Evolutionary conservation across 2,888 invertebrate genomes (phyloP), one percentile per base, ranked within the genome.

Genomic region (Sphecodes monilicornis): DNA sequence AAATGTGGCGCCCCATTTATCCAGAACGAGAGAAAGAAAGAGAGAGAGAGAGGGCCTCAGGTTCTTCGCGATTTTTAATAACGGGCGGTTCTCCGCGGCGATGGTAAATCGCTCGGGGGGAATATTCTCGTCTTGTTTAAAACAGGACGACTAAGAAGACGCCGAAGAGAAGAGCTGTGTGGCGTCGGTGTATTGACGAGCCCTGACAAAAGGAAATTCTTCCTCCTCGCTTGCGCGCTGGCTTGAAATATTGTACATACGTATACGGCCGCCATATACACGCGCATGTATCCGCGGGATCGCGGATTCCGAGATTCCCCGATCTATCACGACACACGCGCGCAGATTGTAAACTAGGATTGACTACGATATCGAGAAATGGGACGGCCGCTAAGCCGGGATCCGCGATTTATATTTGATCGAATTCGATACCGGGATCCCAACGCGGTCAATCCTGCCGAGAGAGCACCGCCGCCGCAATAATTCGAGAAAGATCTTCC

Each of bases 381-480:
- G 78, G 86, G 82, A 86, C 75, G 82, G 80, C 41, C 74, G 80
- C 82, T 88, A 89, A 90, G 90, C 86, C 73, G 73, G 84, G 89
- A 80, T 84, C 80, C 89, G 78, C 88, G 89, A 90, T 90, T 89
- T 90, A 90, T 90, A 90, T 90, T 90, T 90, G 88, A 90, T 90
- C 90, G 90, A 84, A 82, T 83, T 86, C 74, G 80, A 85, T 81
- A 82, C 73, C 64, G 70, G 69, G 78, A 81, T 88, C 74, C 83
- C 64, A 79, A 81, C 57, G 78, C 89, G 89, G 85, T 89, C 89
- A 90, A 87, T 87, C 87, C 90, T 80, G 78, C 78, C 54, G 82
- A 81, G 83, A 77, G 57, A 76, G 80, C 39, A 82, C 64, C 72
- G 71, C 69, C 41, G 75, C 74, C 78, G 80, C 81, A 74, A 82